Percentiles rank a stretch among this genome's conserved stretches.
Conservation (phyloP, 2,113 vertebrate species). For the Glaucidium brasilianum region DNA sequence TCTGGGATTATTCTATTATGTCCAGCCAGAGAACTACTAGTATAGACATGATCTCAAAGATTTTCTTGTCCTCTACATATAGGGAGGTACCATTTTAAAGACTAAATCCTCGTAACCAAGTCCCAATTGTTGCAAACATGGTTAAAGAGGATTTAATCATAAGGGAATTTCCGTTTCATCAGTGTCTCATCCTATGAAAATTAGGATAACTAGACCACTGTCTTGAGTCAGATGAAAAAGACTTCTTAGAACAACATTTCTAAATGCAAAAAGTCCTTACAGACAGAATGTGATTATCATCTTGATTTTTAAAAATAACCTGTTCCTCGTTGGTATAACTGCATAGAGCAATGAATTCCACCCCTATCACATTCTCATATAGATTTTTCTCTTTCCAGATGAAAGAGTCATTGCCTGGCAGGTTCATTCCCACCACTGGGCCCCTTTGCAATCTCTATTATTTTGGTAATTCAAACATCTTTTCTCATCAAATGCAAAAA, state of each 20-base stretch:
- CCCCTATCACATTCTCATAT: background rate
- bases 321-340: background rate
- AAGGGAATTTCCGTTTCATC: background rate
- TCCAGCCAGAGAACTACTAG: background rate
- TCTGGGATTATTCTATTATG: background rate
- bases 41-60: background rate
- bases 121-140: background rate
- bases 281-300: background rate
- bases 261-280: background rate
- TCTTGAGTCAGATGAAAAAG: background rate
- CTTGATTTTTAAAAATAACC: background rate
- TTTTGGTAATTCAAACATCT: background rate
- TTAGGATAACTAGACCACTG: background rate
- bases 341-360: background rate
- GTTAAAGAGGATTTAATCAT: background rate
- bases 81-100: background rate
- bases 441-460: background rate
- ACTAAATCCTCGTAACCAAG: background rate
- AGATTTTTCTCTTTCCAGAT: background rate
- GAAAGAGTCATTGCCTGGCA: background rate
- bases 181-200: background rate
- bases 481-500: background rate
- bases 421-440: background rate
- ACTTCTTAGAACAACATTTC: background rate
- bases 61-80: background rate